Base-by-base conservation (phyloP, 1,140 invertebrate species). In the Cepaea nemoralis region DNA sequence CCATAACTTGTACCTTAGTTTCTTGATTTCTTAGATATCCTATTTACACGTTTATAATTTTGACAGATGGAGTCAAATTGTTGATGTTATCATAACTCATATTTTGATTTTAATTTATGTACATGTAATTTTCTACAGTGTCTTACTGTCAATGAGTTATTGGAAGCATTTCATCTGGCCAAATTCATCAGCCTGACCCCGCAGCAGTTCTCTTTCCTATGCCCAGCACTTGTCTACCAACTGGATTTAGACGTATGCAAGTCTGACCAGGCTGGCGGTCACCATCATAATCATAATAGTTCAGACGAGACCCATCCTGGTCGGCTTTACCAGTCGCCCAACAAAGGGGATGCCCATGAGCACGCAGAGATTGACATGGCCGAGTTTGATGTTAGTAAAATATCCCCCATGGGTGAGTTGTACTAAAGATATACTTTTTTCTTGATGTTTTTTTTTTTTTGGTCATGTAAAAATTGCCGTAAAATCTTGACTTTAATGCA, bases 161-260 rank as follows among this genome's bases (percentile, higher is more conserved):
- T 85, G 35, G 37, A 33, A 12, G 42, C 76, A 10, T 84, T 86
- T 35, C 81, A 86, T 45, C 80, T 82, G 16, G 76, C 74, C 39
- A 10, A 55, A 40, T 33, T 77, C 33, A 59, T 27, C 5, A 75
- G 35, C 22, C 93, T 93, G 39, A 88, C 89, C 0, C 92, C 92
- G 0, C 88, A 91, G 37, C 92, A 91, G 16, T 94, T 94, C 84
- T 87, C 94, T 83, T 92, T 93, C 81, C 91, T 94, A 74, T 94
- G 94, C 85, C 94, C 94, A 3, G 94, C 93, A 6, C 89, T 94
- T 37, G 90, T 94, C 24, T 93, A 94, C 89, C 76, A 92, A 91
- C 80, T 92, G 88, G 84, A 87, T 91, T 83, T 89, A 90, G 88
- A 88, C 88, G 91, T 85, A 31, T 86, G 71, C 77, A 73, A 80